These are phyloP conservation scores for Gavia stellata DNA, from an alignment of 2,113 vertebrate genomes.

Conservation along the genomic window DNA sequence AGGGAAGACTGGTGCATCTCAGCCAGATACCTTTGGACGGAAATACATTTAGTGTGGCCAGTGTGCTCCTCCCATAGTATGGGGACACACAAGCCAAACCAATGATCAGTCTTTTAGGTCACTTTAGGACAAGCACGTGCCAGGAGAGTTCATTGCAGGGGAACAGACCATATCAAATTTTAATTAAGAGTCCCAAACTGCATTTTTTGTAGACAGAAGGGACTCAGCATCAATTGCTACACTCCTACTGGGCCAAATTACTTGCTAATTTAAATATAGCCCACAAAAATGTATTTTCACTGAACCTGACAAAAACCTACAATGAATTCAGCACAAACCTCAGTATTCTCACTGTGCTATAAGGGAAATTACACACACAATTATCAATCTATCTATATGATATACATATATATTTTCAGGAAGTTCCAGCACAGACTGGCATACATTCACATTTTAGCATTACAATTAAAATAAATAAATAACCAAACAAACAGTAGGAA, in stretches of 20 bases:
- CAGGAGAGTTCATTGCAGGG: background rate
- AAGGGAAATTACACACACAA: background rate
- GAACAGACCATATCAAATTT: background rate
- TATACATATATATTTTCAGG: background rate
- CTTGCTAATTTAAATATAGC: slow-evolving; percentile 30
- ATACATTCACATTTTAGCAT: background rate
- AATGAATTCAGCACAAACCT: background rate
- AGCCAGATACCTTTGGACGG: background rate
- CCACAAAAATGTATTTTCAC: background rate
- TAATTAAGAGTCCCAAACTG: background rate
- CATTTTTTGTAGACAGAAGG: slow-evolving; percentile 25
- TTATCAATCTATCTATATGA: background rate
- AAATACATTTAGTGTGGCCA: background rate
- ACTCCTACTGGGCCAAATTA: slow-evolving; percentile 33
- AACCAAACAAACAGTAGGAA: background rate
- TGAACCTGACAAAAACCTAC: background rate
- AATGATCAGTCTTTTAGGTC: background rate
- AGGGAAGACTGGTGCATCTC: background rate
- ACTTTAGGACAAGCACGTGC: background rate
- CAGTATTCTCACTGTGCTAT: background rate
- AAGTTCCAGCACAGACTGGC: background rate
- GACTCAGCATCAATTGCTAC: slow-evolving; percentile 3
- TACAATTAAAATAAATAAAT: background rate
- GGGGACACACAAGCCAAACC: background rate
- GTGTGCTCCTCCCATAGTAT: background rate